These are phyloP conservation scores for Lysandra bellargus DNA, from an alignment of 2,888 invertebrate genomes.

Conservation along the genomic window DNA sequence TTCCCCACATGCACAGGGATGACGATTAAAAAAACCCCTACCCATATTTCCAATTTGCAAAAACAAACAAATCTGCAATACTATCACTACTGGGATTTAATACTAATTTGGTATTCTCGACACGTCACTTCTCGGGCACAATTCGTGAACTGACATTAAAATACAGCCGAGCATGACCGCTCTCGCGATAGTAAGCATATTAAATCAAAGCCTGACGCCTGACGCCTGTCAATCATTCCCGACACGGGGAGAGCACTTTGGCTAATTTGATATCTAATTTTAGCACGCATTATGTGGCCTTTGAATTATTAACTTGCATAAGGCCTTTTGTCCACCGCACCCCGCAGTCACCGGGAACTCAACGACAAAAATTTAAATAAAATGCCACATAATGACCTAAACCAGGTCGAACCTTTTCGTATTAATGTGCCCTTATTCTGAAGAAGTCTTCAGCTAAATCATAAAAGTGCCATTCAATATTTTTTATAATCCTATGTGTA, in stretches of 20 bases:
- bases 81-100: slow-evolving; percentile 4
- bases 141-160: slow-evolving; percentile 54
- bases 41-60: background rate
- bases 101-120: slow-evolving; percentile 10
- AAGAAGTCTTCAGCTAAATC: too few relatives aligned
- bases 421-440: too few relatives aligned
- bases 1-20: too few relatives aligned
- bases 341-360: too few relatives aligned
- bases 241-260: slow-evolving; percentile 59
- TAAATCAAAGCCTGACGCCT: slow-evolving; percentile 64
- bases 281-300: slow-evolving; percentile 3
- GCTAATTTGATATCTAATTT: slow-evolving; percentile 56
- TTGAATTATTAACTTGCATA: background rate
- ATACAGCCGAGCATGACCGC: slow-evolving; percentile 66
- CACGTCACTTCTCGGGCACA: background rate
- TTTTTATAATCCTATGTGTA: too few relatives aligned
- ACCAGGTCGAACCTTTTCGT: too few relatives aligned
- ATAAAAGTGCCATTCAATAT: too few relatives aligned
- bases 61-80: background rate
- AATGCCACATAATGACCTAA: too few relatives aligned
- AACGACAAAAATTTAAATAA: too few relatives aligned
- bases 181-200: slow-evolving; percentile 66
- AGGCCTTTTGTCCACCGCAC: background rate
- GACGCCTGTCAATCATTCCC: slow-evolving; percentile 66
- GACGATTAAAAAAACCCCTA: background rate